A percentile compares a stretch with the other conserved stretches of the same genome.
These are phyloP conservation scores for Sympetrum striolatum DNA, from an alignment of 2,888 invertebrate genomes.

Conservation along the genomic window DNA sequence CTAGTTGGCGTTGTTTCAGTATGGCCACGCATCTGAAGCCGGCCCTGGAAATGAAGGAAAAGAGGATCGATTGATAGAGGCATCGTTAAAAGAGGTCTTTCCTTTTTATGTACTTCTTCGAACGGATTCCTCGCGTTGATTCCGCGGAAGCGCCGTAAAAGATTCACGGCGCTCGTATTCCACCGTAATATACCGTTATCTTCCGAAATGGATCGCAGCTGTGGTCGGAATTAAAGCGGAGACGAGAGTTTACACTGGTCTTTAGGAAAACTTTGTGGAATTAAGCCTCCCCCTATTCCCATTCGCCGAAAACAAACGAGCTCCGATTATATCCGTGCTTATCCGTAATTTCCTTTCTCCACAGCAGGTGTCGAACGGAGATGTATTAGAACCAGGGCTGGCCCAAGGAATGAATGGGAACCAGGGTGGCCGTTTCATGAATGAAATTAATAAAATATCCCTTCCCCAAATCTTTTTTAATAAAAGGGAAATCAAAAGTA, in stretches of 20 bases:
- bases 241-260: neutral
- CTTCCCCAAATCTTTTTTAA: too few species aligned
- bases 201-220: neutral
- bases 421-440: too few species aligned
- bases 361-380: too few species aligned
- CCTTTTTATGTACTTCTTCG: neutral
- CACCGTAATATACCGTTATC: neutral
- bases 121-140: neutral
- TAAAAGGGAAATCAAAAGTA: too few species aligned
- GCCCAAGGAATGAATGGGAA: too few species aligned
- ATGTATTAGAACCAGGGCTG: too few species aligned
- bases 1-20: too few species aligned
- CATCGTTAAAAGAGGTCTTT: neutral
- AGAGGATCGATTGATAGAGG: neutral
- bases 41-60: neutral
- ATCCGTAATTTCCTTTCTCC: too few species aligned
- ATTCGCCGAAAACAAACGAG: neutral
- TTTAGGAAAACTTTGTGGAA: neutral
- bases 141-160: neutral
- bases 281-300: neutral
- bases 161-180: neutral
- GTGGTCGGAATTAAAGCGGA: neutral
- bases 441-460: too few species aligned
- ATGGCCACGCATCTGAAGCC: too few species aligned
- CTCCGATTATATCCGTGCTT: neutral